These are phyloP conservation scores for Gavia stellata DNA, from an alignment of 2,113 vertebrate species.

Conservation along the genomic window DNA sequence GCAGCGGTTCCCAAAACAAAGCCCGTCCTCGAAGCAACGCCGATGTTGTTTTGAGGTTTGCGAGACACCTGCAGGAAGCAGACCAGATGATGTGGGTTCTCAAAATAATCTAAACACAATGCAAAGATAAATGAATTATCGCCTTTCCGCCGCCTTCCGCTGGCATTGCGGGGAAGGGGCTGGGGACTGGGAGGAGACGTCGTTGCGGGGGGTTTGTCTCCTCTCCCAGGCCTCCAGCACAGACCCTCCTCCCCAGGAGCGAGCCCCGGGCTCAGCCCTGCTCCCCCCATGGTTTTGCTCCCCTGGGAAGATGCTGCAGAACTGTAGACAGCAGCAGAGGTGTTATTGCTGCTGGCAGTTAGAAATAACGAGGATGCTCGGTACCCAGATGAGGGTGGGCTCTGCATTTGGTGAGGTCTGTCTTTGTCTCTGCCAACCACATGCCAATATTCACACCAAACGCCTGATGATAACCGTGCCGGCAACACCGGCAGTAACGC, in stretches of 20 bases:
- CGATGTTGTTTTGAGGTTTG: not conserved
- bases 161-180: not conserved
- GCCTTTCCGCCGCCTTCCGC: rapidly evolving
- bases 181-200: not conserved
- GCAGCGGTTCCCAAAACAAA: not conserved
- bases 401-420: not conserved
- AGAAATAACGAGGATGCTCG: rapidly evolving
- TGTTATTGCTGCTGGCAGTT: not conserved
- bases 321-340: not conserved
- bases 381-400: not conserved
- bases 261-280: not conserved
- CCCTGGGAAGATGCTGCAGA: not conserved
- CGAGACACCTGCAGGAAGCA: conserved; percentile 4
- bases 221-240: not conserved
- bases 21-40: rapidly evolving
- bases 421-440: not conserved
- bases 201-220: rapidly evolving
- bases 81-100: not conserved
- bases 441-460: rapidly evolving
- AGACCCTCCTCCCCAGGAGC: not conserved
- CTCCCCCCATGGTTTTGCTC: rapidly evolving
- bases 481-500: rapidly evolving
- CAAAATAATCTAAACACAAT: not conserved
- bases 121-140: not conserved
- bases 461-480: rapidly evolving